phyloP scores from a whole-genome alignment of 2,113 vertebrate species.

The Haplotaxodon microlepis region DNA sequence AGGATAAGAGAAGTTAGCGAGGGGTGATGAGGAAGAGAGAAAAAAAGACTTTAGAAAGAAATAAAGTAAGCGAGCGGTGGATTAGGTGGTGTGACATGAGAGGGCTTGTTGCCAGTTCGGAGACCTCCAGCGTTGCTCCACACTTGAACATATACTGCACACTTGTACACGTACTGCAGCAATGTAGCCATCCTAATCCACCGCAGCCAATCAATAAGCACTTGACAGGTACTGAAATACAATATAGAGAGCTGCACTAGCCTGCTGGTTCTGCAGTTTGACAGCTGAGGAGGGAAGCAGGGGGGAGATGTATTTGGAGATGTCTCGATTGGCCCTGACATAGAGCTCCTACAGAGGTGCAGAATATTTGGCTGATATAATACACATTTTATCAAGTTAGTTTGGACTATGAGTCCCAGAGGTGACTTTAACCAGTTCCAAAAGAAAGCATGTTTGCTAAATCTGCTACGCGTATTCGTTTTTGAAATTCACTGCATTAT shows the following conservation, averaged over 20 bases:
- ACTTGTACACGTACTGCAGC: neutral
- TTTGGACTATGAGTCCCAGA: neutral
- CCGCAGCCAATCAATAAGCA: constrained; percentile 57
- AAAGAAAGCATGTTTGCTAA: neutral
- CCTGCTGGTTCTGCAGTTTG: constrained; percentile 33
- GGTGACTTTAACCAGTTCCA: neutral
- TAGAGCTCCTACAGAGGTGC: neutral
- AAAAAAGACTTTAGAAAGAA: neutral
- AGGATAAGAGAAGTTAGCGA: constrained; percentile 14
- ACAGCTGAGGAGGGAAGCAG: constrained; percentile 1
- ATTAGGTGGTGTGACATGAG: constrained; percentile 1
- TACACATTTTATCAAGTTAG: neutral
- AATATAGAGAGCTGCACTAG: constrained; percentile 35
- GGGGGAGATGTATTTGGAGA: neutral
- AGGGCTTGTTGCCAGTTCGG: neutral
- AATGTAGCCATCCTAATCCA: constrained; percentile 38
- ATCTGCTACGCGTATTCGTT: neutral
- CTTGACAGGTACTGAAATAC: constrained; percentile 62
- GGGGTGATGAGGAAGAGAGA: neutral
- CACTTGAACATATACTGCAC: neutral
- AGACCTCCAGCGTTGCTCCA: neutral
- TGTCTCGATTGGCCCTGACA: constrained; percentile 10
- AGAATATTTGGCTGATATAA: neutral
- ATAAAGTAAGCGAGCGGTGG: neutral
- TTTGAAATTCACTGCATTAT: neutral